Conservation (phyloP, 2,888 invertebrate species). For the Mycogona germanica region DNA sequence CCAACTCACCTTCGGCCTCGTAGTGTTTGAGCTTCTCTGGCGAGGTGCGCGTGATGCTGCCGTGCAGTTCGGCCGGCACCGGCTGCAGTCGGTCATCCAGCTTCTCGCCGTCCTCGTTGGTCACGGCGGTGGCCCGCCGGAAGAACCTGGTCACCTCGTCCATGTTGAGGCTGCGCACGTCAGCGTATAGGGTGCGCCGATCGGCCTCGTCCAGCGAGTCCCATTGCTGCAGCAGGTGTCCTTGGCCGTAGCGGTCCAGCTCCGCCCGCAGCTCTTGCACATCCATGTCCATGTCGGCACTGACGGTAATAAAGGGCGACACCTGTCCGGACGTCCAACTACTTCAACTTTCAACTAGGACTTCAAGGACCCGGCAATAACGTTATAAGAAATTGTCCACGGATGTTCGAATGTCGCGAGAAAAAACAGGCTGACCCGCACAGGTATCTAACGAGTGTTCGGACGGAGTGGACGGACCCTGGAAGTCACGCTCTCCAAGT, state of each 20-base stretch:
- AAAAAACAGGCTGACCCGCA: too few species aligned
- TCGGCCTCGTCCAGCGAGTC: slow-evolving; percentile 53
- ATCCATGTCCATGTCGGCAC: slow-evolving; percentile 10
- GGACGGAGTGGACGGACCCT: too few species aligned
- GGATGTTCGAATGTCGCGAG: too few species aligned
- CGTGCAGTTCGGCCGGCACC: slow-evolving; percentile 64
- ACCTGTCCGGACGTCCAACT: too few species aligned
- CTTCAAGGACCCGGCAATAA: too few species aligned
- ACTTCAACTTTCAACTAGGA: too few species aligned
- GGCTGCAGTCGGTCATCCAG: slow-evolving; percentile 72
- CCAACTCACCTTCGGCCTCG: slow-evolving; percentile 52
- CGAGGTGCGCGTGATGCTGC: slow-evolving; percentile 56
- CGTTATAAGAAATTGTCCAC: too few species aligned
- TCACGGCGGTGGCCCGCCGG: slow-evolving; percentile 46
- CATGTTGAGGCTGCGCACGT: slow-evolving; percentile 52
- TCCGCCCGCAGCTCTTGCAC: background rate
- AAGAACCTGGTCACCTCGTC: slow-evolving; percentile 58
- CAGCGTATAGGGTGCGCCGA: slow-evolving; percentile 43
- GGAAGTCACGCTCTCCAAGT: too few species aligned
- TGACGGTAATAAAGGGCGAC: too few species aligned
- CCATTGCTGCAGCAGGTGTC: slow-evolving; percentile 73
- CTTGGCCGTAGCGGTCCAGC: slow-evolving; percentile 49
- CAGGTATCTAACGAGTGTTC: too few species aligned
- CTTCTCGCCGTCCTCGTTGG: slow-evolving; percentile 47
- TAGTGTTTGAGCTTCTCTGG: slow-evolving; percentile 52